Percentiles rank a stretch among this genome's conserved stretches.
These are phyloP conservation scores for Platypus cylindrus DNA, from an alignment of 2,888 invertebrate genomes.

Conservation along the genomic window DNA sequence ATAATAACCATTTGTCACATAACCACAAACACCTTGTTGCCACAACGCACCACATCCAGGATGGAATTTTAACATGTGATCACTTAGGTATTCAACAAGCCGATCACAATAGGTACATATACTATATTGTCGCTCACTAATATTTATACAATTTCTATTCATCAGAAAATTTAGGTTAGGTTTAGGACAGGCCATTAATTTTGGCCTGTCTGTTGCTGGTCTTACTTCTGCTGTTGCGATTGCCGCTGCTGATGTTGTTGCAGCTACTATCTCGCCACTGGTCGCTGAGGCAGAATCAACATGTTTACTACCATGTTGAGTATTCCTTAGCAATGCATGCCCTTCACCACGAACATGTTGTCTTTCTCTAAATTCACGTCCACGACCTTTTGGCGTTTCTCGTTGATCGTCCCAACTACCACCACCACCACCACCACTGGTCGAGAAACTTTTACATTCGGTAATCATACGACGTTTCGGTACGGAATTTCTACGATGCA, in stretches of 20 bases:
- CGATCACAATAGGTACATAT: constrained; percentile 34
- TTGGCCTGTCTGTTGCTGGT: too few species aligned
- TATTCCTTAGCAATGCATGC: constrained; percentile 28
- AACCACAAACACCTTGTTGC: constrained; percentile 39
- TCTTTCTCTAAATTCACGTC: constrained; percentile 30
- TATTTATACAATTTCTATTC: constrained; percentile 15
- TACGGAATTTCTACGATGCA: too few species aligned
- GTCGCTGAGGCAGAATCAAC: too few species aligned
- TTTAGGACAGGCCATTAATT: too few species aligned
- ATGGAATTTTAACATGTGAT: constrained; percentile 39
- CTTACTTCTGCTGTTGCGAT: not conserved
- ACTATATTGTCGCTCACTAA: constrained; percentile 21
- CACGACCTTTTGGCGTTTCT: constrained; percentile 22
- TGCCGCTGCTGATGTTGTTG: not conserved
- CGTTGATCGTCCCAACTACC: constrained; percentile 17
- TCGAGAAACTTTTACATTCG: too few species aligned
- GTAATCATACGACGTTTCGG: too few species aligned
- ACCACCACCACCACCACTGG: too few species aligned
- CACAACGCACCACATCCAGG: constrained; percentile 38
- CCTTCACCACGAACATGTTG: constrained; percentile 37
- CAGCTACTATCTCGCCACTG: too few species aligned
- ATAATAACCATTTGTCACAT: constrained; percentile 32
- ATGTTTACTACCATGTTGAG: too few species aligned
- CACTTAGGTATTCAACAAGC: constrained; percentile 32
- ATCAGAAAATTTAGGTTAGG: too few species aligned